Evolutionary conservation across 2,888 invertebrate species (phyloP).

Genomic region (Morinoia aosen): DNA sequence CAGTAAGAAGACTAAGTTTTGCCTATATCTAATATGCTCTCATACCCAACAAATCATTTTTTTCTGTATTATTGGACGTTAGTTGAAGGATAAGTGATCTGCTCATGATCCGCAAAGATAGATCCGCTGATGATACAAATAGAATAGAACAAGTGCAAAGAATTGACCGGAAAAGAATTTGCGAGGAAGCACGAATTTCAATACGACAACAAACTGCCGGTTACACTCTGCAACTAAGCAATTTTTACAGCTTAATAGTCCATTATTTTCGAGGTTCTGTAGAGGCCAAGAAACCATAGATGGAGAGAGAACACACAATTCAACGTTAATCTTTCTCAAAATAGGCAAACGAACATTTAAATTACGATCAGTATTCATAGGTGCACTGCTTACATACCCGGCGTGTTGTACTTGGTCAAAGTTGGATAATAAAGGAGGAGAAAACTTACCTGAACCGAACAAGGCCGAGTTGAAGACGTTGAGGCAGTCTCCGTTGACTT

Average conservation of each 20-base stretch:
- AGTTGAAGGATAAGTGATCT: too few species aligned
- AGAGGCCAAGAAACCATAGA: not conserved
- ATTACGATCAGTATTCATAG: too few species aligned
- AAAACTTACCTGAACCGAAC: constrained; percentile 3
- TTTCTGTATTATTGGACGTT: too few species aligned
- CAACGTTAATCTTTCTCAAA: not conserved
- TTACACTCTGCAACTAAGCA: not conserved
- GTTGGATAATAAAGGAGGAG: not conserved
- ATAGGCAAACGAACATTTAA: not conserved
- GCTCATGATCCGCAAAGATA: too few species aligned
- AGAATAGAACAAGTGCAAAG: not conserved
- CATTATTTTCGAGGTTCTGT: too few species aligned
- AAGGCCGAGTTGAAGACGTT: not conserved
- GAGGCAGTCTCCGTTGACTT: not conserved
- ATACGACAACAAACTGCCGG: not conserved
- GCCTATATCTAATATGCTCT: not conserved
- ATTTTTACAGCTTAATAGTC: not conserved
- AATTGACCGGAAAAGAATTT: not conserved
- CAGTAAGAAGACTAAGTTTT: not conserved
- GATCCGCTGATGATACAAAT: too few species aligned
- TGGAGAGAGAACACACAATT: not conserved
- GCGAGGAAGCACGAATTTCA: not conserved
- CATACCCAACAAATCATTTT: too few species aligned
- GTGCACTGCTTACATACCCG: too few species aligned
- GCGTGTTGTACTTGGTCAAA: not conserved